Base-by-base conservation (phyloP, 2,888 invertebrate genomes). In the Idaea dimidiata region DNA sequence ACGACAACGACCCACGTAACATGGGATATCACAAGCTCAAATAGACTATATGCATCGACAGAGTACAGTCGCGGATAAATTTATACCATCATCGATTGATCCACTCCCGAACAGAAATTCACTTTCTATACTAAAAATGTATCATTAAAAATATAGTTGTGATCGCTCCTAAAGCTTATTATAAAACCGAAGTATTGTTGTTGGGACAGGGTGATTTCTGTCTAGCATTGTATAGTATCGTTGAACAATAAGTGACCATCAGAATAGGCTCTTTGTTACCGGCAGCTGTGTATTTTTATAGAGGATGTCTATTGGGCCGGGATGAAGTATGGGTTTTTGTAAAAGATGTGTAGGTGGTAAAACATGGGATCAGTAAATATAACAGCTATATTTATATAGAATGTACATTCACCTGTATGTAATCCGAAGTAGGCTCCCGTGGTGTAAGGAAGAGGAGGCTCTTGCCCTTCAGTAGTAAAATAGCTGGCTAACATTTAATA, bases 171-270 rank as follows among this genome's bases (percentile, higher is more conserved):
- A 77, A 71, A 82, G 81, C 80, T 84, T 85, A 82, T 83, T 84
- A 87, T 86, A 84, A 84, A 84, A 82, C 83, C 82, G 70, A 78
- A 75, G 79, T 80, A 87, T 89, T 88, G 88, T 87, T 81, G 76
- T 74, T 69, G 69, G 79, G 79, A 83, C 81, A 75, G 83, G 85
- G 81, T 85, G 88, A 89, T 88, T 84, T 82, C 81, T 82, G 86
- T 88, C 73, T 68, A 73, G 80, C 77, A 85, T 91, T 91, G 88
- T 89, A 76, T 75, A 73, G 77, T 73, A 76, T 75, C 76, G 79
- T 86, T 83, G 86, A 89, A 91, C 91, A 91, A 91, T 89, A 81
- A 87, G 78, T 89, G 90, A 86, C 90, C 91, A 88, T 84, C 81
- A 82, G 80, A 82, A 82, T 80, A 79, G 77, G 73, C 69, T 80